Evolutionary conservation across 2,888 invertebrate species (phyloP), one percentile per base, ranked within the genome.

Genomic region (Chouioia cunea): DNA sequence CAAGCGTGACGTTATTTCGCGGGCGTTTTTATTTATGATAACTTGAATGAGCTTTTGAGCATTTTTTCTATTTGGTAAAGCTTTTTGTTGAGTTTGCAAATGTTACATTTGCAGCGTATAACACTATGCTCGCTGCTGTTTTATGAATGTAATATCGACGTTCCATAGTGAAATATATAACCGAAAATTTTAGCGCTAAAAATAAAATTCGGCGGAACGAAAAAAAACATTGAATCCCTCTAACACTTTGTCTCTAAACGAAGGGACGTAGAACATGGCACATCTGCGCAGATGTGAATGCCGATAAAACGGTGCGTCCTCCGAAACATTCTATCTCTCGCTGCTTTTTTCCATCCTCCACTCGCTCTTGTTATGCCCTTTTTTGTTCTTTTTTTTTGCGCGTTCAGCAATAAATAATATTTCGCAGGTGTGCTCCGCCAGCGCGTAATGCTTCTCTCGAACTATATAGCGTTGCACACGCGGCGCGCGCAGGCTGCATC

Each of bases 391-490:
- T 53, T 57, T 65, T 72, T 57, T 60, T 63, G 15, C 23, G 46
- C 53, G 71, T 52, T 59, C 70, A 70, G 79, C 77, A 77, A 81
- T 82, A 82, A 83, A 83, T 83, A 81, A 83, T 82, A 83, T 82
- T 81, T 80, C 80, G 81, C 84, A 84, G 84, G 82, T 84, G 84
- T 79, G 76, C 74, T 77, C 74, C 71, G 76, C 75, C 65, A 15
- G 75, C 74, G 77, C 77, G 81, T 78, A 79, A 79, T 79, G 74
- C 16, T n/a, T 18, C 44, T 23, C 16, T n/a, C 27, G 27, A 36
- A 50, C 52, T 47, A n/a, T n/a, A n/a, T n/a, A 46, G 68, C 50
- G 36, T 20, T 3, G 27, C 27, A 6, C 48, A 12, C 3, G 20
- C 47, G 8, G 48, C 4, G n/a, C 43, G 18, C 23, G 16, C 46